Conservation (phyloP, 2,888 invertebrate species). For the Amblyjoppa fuscipennis region DNA sequence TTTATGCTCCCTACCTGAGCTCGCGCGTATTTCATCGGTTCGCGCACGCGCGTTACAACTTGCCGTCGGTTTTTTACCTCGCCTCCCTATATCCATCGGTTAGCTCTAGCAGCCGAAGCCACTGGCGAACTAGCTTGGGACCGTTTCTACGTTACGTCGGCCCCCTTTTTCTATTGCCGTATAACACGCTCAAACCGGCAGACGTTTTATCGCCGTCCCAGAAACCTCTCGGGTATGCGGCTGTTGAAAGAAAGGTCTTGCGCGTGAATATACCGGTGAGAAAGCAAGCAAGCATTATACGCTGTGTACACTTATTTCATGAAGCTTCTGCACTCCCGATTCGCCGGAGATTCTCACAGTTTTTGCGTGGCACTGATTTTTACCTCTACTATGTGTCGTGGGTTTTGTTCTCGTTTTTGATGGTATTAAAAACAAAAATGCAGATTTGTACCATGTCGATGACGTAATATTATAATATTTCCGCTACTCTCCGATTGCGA, state of each 20-base stretch:
- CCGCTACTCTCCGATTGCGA: no score
- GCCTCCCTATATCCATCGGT: slow-evolving; percentile 50
- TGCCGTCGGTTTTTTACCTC: slow-evolving; percentile 36
- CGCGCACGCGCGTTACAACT: slow-evolving; percentile 43
- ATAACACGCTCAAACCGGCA: slow-evolving; percentile 67
- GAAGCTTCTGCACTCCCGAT: neutral
- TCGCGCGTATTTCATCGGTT: slow-evolving; percentile 73
- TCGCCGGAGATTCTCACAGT: neutral
- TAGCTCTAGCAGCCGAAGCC: slow-evolving; percentile 57
- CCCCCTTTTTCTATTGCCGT: slow-evolving; percentile 73
- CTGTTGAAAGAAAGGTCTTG: slow-evolving; percentile 56
- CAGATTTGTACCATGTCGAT: no score
- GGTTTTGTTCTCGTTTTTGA: no score
- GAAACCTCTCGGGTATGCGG: slow-evolving; percentile 48
- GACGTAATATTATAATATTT: no score
- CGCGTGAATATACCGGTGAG: slow-evolving; percentile 31
- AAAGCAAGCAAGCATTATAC: slow-evolving; percentile 27
- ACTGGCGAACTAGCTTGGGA: slow-evolving; percentile 28
- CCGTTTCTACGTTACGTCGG: slow-evolving; percentile 70
- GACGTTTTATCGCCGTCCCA: slow-evolving; percentile 75
- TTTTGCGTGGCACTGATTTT: neutral
- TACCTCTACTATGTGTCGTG: neutral
- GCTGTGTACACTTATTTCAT: slow-evolving; percentile 16
- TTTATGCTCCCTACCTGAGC: slow-evolving; percentile 75
- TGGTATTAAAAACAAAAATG: no score